phyloP scores from a whole-genome alignment of 2,113 vertebrate species.

The Takifugu bimaculatus region DNA sequence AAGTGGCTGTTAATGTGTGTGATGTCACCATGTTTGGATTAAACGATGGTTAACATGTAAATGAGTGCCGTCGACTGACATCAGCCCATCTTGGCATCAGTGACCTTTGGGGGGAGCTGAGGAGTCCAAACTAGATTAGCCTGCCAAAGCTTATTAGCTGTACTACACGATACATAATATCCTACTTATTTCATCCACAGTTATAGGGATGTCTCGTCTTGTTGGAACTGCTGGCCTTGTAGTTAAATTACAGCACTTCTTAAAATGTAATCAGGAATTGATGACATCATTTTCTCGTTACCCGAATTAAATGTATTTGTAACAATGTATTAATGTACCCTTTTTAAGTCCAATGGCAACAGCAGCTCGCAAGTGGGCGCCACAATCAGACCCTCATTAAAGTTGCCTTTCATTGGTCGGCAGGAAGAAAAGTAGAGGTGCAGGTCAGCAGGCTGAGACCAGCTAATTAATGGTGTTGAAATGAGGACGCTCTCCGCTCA shows the following conservation, averaged over 20 bases:
- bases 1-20: too few relatives aligned
- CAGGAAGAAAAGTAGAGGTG: slow-evolving; percentile 14
- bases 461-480: slow-evolving; percentile 20
- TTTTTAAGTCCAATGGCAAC: too few relatives aligned
- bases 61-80: neutral
- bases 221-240: too few relatives aligned
- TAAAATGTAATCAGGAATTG: too few relatives aligned
- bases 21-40: too few relatives aligned
- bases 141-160: neutral
- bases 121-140: neutral
- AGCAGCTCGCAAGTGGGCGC: slow-evolving; percentile 4
- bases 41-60: neutral
- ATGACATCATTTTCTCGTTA: too few relatives aligned
- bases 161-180: neutral
- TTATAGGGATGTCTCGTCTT: too few relatives aligned
- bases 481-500: slow-evolving; percentile 18
- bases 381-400: slow-evolving; percentile 24
- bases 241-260: too few relatives aligned
- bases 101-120: neutral
- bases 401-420: slow-evolving; percentile 20
- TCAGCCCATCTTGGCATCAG: neutral
- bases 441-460: slow-evolving; percentile 14
- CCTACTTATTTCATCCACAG: too few relatives aligned
- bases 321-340: neutral
- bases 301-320: neutral